Evolutionary conservation across 2,797 vertebrate genomes (phyloP).

Genomic region (Melanotaenia trifasciata): DNA sequence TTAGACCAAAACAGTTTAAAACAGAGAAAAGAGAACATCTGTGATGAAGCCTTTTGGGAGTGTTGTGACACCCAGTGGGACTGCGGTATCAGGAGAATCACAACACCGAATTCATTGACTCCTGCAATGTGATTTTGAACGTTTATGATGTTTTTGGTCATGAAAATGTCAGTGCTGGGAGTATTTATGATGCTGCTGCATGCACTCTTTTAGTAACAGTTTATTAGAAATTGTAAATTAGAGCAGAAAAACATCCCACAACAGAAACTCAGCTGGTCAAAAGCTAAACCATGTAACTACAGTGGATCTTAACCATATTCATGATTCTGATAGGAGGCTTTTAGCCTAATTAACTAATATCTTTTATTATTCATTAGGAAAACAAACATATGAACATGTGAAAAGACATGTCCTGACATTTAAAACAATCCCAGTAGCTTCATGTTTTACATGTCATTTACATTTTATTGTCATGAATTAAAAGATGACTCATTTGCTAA

Average conservation of each 20-base stretch:
- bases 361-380: too few relatives aligned
- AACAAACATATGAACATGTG: neutral
- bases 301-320: neutral
- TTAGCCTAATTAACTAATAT: neutral
- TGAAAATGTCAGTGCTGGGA: slow-evolving; percentile 10
- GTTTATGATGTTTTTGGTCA: slow-evolving; percentile 26
- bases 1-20: slow-evolving; percentile 23
- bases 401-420: too few relatives aligned
- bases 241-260: neutral
- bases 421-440: neutral
- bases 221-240: neutral
- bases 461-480: neutral
- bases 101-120: neutral
- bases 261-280: neutral
- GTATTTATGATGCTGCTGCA: neutral
- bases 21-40: neutral
- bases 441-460: neutral
- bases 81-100: too few relatives aligned
- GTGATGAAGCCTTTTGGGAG: neutral
- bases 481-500: neutral
- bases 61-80: neutral
- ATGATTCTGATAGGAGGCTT: neutral
- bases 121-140: slow-evolving; percentile 17
- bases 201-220: neutral
- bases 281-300: neutral